Conservation (phyloP, 2,797 vertebrate species). For the Oreonectes daqikongensis region DNA sequence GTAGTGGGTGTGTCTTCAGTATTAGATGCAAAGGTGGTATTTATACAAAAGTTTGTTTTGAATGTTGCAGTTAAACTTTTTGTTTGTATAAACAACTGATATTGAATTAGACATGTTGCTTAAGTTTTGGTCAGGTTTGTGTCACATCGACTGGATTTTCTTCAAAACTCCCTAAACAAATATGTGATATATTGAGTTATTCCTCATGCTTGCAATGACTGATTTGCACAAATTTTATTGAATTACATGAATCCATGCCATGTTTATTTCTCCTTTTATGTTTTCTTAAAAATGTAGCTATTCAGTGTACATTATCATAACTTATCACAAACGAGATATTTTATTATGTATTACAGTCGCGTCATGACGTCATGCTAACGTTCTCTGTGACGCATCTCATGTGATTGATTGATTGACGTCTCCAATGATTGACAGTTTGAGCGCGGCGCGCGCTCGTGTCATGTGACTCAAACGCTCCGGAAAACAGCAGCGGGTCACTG, state of each 20-base stretch:
- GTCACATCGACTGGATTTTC: not conserved
- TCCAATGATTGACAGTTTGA: not conserved
- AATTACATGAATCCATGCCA: not conserved
- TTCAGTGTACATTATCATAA: too few relatives aligned
- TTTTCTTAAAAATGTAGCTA: too few relatives aligned
- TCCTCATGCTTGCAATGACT: not conserved
- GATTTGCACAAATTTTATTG: not conserved
- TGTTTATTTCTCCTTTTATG: too few relatives aligned
- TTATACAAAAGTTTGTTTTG: not conserved
- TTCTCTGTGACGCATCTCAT: not conserved
- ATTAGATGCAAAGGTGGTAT: not conserved
- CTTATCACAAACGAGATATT: too few relatives aligned
- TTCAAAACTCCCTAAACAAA: not conserved
- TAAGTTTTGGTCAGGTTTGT: not conserved
- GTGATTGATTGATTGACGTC: not conserved
- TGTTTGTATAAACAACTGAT: too few relatives aligned
- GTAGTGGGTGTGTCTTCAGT: not conserved
- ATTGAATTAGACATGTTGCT: too few relatives aligned
- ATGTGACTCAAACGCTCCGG: conserved; percentile 86
- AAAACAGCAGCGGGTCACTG: conserved; percentile 62
- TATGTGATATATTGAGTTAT: not conserved
- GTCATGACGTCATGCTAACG: not conserved
- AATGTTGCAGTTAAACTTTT: too few relatives aligned
- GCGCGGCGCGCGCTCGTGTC: conserved; percentile 56
- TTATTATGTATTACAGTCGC: not conserved